Evolutionary conservation across 2,888 invertebrate genomes (phyloP).

Genomic region (Druceiella hillmani): DNA sequence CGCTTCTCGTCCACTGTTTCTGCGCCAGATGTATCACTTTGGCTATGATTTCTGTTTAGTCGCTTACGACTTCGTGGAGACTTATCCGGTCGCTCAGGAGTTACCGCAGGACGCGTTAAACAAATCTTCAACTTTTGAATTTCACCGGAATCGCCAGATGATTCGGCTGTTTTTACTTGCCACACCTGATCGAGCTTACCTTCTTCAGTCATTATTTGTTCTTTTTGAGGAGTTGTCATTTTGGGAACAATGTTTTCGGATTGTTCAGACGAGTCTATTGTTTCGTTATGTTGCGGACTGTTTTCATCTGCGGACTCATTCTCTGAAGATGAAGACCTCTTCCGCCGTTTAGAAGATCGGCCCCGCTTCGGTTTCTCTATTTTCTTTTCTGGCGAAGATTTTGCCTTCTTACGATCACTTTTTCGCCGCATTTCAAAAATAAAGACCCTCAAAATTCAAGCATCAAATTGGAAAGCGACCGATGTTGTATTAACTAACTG

Average conservation of each 20-base stretch:
- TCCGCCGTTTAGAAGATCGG: constrained; percentile 48
- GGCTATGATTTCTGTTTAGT: constrained; percentile 45
- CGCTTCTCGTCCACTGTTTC: constrained; percentile 44
- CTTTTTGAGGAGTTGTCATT: constrained; percentile 30
- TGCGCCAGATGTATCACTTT: constrained; percentile 43
- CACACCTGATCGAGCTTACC: constrained; percentile 45
- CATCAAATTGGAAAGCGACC: too few relatives aligned
- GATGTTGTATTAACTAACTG: too few relatives aligned
- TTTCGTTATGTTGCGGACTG: constrained; percentile 28
- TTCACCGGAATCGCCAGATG: constrained; percentile 48
- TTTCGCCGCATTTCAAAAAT: constrained; percentile 83
- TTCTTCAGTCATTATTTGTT: constrained; percentile 34
- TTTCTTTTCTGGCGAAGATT: constrained; percentile 60
- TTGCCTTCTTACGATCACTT: constrained; percentile 67
- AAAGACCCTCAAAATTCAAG: too few relatives aligned
- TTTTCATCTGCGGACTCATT: constrained; percentile 44
- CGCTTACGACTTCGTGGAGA: constrained; percentile 50
- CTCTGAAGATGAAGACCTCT: constrained; percentile 52
- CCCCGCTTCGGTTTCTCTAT: constrained; percentile 50
- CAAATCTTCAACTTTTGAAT: constrained; percentile 61
- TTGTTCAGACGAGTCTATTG: too few relatives aligned
- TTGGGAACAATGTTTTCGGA: constrained; percentile 11
- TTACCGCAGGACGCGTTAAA: constrained; percentile 52
- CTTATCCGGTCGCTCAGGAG: constrained; percentile 48
- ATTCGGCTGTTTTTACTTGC: constrained; percentile 49